Evolutionary conservation across 2,797 vertebrate genomes (phyloP), one percentile per base, ranked within the genome.

Genomic region (Urocyon cinereoargenteus): DNA sequence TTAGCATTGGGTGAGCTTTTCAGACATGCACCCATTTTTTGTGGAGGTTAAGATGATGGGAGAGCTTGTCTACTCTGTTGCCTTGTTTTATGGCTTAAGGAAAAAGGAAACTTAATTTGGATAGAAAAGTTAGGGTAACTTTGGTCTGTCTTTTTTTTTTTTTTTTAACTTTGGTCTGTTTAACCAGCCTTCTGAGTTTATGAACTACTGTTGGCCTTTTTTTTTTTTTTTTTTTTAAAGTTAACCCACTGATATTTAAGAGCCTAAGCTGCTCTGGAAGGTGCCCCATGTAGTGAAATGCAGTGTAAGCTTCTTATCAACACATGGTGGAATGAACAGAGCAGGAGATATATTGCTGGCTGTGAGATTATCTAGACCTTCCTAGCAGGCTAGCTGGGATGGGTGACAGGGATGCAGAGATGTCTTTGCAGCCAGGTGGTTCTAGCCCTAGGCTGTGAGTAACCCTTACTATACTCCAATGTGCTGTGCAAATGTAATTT

Each of bases 41-140:
- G 18, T 82, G 53, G 64, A 28, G 51, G 53, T 55, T 53, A 64
- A 79, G 70, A 21, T 84, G 55, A 26, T 18, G 14, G 86, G 82
- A 78, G 57, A 78, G 49, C 45, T 61, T 34, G 16, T 81, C 6
- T 3, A 49, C 34, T 62, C 40, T 22, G 3, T 72, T 53, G 19
- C 83, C 59, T 64, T 90, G 66, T 51, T 90, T 89, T 91, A 31
- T 40, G 64, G 72, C n/a, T 57, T 26, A 90, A 90, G 14, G 64
- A 53, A 82, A 82, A 95, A 86, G 84, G 45, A 81, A 45, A 75
- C 19, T 79, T 77, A 86, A 73, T 61, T 75, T 90, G 45, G 61
- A 77, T 90, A 45, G 55, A 84, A 91, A 93, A 88, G 18, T 49
- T 18, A 66, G 34, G 31, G 57, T 79, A 26, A 68, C 57, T 84